Evolutionary conservation across 2,888 invertebrate genomes (phyloP).

Genomic region (Meghimatium bilineatum): DNA sequence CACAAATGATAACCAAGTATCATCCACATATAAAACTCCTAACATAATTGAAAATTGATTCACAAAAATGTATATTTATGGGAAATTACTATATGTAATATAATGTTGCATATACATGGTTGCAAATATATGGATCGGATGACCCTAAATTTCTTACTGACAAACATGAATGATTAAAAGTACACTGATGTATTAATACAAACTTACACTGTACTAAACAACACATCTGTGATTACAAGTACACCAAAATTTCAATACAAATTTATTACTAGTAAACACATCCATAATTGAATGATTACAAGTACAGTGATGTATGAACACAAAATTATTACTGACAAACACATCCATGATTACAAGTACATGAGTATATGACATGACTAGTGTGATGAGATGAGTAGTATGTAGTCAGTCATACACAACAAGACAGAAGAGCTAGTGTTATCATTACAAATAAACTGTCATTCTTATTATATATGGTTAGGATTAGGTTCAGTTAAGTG

Average conservation of each 20-base stretch:
- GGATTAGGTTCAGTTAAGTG: not conserved
- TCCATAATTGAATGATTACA: too few species aligned
- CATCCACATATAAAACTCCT: not conserved
- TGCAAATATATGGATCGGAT: not conserved
- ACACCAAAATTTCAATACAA: too few species aligned
- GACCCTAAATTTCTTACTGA: not conserved
- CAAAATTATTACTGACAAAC: too few species aligned
- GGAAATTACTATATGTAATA: not conserved
- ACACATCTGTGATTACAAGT: not conserved
- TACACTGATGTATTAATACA: too few species aligned
- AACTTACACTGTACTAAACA: too few species aligned
- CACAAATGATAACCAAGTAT: too few species aligned
- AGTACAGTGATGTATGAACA: too few species aligned
- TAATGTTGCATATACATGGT: not conserved
- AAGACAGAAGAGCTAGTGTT: not conserved
- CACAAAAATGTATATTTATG: not conserved
- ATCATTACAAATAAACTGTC: not conserved
- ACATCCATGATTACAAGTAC: too few species aligned
- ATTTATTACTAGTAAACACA: too few species aligned
- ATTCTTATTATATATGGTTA: not conserved
- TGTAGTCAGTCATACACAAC: too few species aligned
- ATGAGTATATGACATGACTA: too few species aligned
- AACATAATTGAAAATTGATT: not conserved
- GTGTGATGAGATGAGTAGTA: too few species aligned
- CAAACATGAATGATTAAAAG: not conserved